A percentile compares a stretch with the other conserved stretches of the same genome.
These are phyloP conservation scores for Drosophila gunungcola DNA, from an alignment of 1,140 invertebrate genomes.

Conservation along the genomic window DNA sequence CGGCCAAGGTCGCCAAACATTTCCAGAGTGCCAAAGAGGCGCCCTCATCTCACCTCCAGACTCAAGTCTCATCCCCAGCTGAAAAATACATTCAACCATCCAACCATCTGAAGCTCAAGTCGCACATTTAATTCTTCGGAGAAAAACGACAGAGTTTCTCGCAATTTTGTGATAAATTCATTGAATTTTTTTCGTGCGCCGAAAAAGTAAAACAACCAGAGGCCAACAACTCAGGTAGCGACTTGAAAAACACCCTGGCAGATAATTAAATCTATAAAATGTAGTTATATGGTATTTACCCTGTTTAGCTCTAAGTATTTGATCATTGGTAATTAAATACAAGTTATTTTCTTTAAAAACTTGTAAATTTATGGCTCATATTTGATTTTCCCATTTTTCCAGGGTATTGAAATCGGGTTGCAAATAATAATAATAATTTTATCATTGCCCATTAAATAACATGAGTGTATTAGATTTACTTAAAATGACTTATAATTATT, in stretches of 20 bases:
- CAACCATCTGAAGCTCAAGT: constrained; percentile 27
- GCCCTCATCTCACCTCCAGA: constrained; percentile 37
- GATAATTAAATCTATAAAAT: not conserved
- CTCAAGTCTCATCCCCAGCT: not conserved
- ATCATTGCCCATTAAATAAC: no score
- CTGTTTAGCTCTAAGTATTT: no score
- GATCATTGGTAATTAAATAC: no score
- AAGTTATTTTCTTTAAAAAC: no score
- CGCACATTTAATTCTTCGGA: constrained; percentile 73
- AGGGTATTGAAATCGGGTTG: no score
- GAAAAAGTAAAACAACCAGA: constrained; percentile 32
- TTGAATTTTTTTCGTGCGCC: constrained; percentile 68
- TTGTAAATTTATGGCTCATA: no score
- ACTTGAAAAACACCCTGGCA: not conserved
- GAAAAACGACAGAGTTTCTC: constrained; percentile 83
- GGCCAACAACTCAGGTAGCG: not conserved
- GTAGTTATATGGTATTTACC: no score
- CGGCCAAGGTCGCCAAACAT: constrained; percentile 25
- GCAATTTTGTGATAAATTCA: constrained; percentile 84
- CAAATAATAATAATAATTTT: no score
- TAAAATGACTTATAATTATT: no score
- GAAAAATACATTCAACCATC: not conserved
- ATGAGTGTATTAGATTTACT: no score
- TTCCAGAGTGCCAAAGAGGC: constrained; percentile 46
- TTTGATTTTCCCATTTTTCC: no score